Evolutionary conservation across 2,888 invertebrate genomes (phyloP), one percentile per base, ranked within the genome.

Genomic region (Aromia moschata): DNA sequence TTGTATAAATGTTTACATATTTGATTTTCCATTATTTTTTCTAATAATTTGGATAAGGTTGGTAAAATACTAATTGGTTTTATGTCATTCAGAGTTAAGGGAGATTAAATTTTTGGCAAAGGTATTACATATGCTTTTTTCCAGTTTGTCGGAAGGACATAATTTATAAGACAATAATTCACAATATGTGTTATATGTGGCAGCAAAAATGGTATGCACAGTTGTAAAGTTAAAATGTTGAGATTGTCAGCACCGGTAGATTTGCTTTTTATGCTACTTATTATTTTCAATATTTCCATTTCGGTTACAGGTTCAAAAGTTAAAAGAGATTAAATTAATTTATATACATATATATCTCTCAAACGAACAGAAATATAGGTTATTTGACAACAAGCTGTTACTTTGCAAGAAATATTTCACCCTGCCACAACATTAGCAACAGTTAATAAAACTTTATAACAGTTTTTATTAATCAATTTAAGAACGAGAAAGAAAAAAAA

Each of bases 151-250:
- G 25, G 36, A 12, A 56, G 38, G 10, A 44, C 45, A 36, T 44
- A 58, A 16, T 52, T 53, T 37, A 53, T 16, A 33, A 51, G 41
- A 31, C 43, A 49, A 49, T 31, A 38, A 36, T 45, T 45, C 1
- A 56, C 41, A 33, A 47, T 31, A 44, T 41, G 56, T 15, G 49
- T 56, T 41, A 51, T 38, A 57, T 51, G 51, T 41, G 57, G 57
- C 11, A 57, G 38, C 20, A 57, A 37, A 51, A 57, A 52, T 17
- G 43, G 51, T 41, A 51, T 11, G 37, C 57, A 57, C 25, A 54
- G 40, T 33, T 56, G 38, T 47, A 54, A 44, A 31, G 45, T 54
- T 17, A 53, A 18, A 53, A 53, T 53, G 41, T 53, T 54, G n/a
- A 43, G 25, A n/a, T 36, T 31, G 11, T 45, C 31, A 15, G 17